phyloP scores from a whole-genome alignment of 2,797 vertebrate genomes.

The Percopsis omiscomaycus region DNA sequence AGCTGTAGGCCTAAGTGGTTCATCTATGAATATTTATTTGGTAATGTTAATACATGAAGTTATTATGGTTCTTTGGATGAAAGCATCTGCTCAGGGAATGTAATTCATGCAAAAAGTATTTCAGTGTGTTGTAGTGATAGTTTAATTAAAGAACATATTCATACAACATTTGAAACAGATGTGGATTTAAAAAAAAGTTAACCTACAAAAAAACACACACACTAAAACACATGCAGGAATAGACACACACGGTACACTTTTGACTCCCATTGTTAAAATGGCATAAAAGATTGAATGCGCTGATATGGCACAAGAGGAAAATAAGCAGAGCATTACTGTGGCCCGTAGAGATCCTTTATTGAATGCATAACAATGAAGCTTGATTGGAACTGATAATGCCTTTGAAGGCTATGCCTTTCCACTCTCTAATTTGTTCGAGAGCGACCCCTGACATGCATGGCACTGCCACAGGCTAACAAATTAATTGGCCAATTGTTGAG shows the following conservation, averaged over 20 bases:
- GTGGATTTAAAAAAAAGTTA: too few relatives aligned
- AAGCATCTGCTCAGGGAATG: too few relatives aligned
- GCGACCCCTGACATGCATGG: slow-evolving; percentile 67
- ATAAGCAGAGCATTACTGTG: slow-evolving; percentile 72
- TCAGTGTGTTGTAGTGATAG: too few relatives aligned
- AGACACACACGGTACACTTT: slow-evolving; percentile 29
- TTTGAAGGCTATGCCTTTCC: slow-evolving; percentile 65
- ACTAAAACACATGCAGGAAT: not conserved
- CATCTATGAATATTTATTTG: too few relatives aligned
- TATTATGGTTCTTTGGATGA: too few relatives aligned
- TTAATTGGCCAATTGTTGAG: slow-evolving; percentile 61
- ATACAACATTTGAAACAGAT: too few relatives aligned
- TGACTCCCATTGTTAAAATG: slow-evolving; percentile 55
- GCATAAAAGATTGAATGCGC: slow-evolving; percentile 67
- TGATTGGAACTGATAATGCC: slow-evolving; percentile 81
- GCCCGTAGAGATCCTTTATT: slow-evolving; percentile 74
- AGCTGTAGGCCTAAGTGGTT: too few relatives aligned
- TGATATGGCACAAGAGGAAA: slow-evolving; percentile 69
- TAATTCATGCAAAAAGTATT: too few relatives aligned
- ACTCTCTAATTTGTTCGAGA: slow-evolving; percentile 74
- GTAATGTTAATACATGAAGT: too few relatives aligned
- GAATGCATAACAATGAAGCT: slow-evolving; percentile 77
- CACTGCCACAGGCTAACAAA: slow-evolving; percentile 60
- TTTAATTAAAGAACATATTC: too few relatives aligned
- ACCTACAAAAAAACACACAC: not conserved